Base-by-base conservation (phyloP, 2,888 invertebrate species). In the Conops quadrifasciatus region DNA sequence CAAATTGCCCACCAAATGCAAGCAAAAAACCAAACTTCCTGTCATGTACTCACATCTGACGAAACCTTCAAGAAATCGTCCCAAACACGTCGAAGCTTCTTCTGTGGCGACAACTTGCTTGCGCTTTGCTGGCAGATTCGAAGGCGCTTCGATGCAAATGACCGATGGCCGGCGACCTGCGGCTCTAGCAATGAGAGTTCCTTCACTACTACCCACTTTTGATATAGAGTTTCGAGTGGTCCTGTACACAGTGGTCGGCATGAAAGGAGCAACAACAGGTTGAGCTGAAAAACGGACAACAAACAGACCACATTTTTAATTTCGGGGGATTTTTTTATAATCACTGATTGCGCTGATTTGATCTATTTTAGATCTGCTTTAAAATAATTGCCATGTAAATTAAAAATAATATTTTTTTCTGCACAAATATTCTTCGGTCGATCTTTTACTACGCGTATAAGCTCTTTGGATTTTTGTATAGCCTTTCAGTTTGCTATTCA, bases 1-100 rank as follows among this genome's bases (percentile, higher is more conserved):
- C n/a, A n/a, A n/a, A n/a, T n/a, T n/a, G n/a, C n/a, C n/a, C n/a
- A n/a, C n/a, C n/a, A n/a, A 36, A 51, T 19, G 11, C 63, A 15
- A 16, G n/a, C 43, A 36, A 36, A 36, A n/a, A n/a, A n/a, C n/a
- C n/a, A n/a, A n/a, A n/a, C n/a, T n/a, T 15, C 1, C 13, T 15
- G 21, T 15, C 24, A 19, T 2, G 59, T 47, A 78, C 82, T 80
- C 76, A 83, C 82, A 75, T 74, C 79, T 81, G 71, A 72, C 71
- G 49, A 80, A 79, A 70, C 77, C 76, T 60, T 77, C 75, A 69
- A 83, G 81, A 68, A 83, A 74, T 19, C 83, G 81, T 68, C 79
- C 78, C 56, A 83, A 79, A 73, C 81, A 83, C 70, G 73, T 24
- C 62, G 59, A 15, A 73, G 53, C 62, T 69, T 71, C 65, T 71